These are phyloP conservation scores for Argyresthia goedartella DNA, from an alignment of 2,888 invertebrate genomes.

Conservation along the genomic window DNA sequence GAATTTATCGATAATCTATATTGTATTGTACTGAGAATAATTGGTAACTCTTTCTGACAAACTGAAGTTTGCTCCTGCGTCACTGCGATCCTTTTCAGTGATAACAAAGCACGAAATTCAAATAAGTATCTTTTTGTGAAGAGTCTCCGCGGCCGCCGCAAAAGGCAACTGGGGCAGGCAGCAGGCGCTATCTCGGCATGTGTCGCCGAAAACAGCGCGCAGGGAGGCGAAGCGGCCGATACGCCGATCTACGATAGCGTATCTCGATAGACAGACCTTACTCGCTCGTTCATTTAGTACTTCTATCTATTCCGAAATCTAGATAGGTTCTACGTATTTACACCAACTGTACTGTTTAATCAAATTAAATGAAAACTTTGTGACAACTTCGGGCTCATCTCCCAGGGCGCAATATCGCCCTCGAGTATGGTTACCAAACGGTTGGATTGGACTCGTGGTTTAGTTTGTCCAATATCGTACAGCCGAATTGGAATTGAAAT, in stretches of 20 bases:
- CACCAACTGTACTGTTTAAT: neutral
- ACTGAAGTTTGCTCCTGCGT: neutral
- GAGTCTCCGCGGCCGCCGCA: constrained; percentile 23
- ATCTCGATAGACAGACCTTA: neutral
- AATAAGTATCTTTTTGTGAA: constrained; percentile 38
- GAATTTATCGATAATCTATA: neutral
- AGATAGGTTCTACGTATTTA: neutral
- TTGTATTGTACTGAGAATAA: neutral
- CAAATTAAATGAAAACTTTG: neutral
- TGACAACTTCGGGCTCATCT: constrained; percentile 15
- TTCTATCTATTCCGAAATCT: neutral
- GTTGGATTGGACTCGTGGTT: neutral
- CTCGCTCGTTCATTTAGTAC: neutral
- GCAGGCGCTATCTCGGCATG: constrained; percentile 40
- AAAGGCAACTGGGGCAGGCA: constrained; percentile 43
- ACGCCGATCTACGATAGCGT: constrained; percentile 31
- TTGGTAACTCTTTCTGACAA: neutral
- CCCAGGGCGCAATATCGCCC: constrained; percentile 31
- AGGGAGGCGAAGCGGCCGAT: constrained; percentile 40
- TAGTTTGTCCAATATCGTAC: neutral
- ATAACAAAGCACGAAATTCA: constrained; percentile 37
- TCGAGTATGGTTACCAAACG: constrained; percentile 21
- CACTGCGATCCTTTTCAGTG: constrained; percentile 2
- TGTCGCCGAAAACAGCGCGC: constrained; percentile 45
- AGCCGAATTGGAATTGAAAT: neutral